Evolutionary conservation across 2,888 invertebrate species (phyloP).

Genomic region (Nomada ferruginata): DNA sequence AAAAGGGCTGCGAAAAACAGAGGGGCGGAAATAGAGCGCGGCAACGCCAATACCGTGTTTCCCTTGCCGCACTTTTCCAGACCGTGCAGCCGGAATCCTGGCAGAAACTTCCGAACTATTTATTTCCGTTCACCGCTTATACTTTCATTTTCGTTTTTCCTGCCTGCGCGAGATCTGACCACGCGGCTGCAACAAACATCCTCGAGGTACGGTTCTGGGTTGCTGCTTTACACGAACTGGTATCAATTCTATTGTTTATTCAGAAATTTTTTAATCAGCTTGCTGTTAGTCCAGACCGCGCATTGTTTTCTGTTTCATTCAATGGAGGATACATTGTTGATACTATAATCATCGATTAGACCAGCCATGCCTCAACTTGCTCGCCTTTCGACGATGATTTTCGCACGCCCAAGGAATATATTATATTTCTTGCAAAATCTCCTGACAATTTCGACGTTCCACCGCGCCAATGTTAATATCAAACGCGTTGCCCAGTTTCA

Average conservation of each 20-base stretch:
- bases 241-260: background rate
- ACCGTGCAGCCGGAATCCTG: slow-evolving; percentile 36
- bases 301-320: background rate
- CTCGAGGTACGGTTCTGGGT: background rate
- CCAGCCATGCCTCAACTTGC: no score
- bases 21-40: slow-evolving; percentile 58
- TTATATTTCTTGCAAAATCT: no score
- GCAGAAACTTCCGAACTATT: slow-evolving; percentile 45
- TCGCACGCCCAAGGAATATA: no score
- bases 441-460: no score
- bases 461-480: background rate
- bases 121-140: slow-evolving; percentile 47
- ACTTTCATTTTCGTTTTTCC: slow-evolving; percentile 1
- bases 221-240: background rate
- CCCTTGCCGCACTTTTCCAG: slow-evolving; percentile 12
- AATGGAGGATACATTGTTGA: background rate
- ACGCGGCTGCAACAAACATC: background rate
- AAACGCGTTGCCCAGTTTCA: background rate
- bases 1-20: slow-evolving; percentile 57
- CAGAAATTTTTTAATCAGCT: no score
- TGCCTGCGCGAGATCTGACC: background rate
- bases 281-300: background rate
- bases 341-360: no score
- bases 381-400: no score
- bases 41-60: slow-evolving; percentile 59